Conservation (phyloP, 2,888 invertebrate genomes). For the Tetranychus piercei region DNA sequence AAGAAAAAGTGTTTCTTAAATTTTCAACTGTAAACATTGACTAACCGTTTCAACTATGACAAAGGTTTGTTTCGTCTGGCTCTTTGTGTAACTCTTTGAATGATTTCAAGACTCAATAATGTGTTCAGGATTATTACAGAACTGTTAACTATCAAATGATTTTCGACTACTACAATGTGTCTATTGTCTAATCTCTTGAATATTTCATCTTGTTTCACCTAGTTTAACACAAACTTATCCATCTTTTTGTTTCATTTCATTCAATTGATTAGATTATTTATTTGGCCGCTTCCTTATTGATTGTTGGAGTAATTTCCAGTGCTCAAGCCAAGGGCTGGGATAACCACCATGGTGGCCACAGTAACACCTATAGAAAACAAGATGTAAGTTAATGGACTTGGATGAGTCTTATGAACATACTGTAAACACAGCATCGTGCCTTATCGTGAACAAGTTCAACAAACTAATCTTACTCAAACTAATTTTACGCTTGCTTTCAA, state of each 20-base stretch:
- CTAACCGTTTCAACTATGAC: neutral
- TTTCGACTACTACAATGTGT: too few species aligned
- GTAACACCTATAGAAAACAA: slow-evolving; percentile 22
- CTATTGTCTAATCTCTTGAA: too few species aligned
- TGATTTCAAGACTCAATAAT: neutral
- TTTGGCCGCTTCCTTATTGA: slow-evolving; percentile 6
- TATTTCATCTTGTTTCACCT: too few species aligned
- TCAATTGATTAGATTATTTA: neutral
- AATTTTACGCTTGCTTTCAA: too few species aligned
- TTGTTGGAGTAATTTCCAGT: slow-evolving; percentile 2
- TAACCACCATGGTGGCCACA: slow-evolving; percentile 19
- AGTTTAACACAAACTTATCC: neutral
- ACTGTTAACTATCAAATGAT: too few species aligned
- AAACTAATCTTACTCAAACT: too few species aligned
- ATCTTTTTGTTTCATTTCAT: neutral
- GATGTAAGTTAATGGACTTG: slow-evolving; percentile 18
- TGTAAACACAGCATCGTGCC: too few species aligned
- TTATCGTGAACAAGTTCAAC: too few species aligned
- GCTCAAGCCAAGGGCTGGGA: neutral
- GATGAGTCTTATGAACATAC: too few species aligned
- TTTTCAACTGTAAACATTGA: neutral
- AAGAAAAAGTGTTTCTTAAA: neutral
- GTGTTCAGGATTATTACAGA: too few species aligned
- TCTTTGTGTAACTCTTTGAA: neutral
- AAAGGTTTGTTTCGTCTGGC: neutral